Conservation (phyloP, 2,797 vertebrate species). For the Paedocypris micromegethes region DNA sequence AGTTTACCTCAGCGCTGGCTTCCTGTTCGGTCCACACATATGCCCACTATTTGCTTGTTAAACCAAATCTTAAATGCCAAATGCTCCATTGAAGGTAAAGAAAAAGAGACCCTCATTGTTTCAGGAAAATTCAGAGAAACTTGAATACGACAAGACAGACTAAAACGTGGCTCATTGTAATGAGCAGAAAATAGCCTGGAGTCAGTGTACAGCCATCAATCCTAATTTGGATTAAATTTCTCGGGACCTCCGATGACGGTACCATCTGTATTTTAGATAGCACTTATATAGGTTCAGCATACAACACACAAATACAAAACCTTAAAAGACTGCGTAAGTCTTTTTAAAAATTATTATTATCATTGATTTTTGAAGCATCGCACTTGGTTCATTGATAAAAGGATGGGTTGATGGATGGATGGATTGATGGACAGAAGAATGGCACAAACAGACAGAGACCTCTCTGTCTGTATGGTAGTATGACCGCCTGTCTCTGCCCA, state of each 20-base stretch:
- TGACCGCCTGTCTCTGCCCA: too few relatives aligned
- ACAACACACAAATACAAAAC: not conserved
- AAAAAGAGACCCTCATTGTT: constrained; percentile 16
- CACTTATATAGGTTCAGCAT: not conserved
- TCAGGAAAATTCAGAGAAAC: constrained; percentile 14
- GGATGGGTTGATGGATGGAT: too few relatives aligned
- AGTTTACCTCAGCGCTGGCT: constrained; percentile 52
- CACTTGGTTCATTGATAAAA: too few relatives aligned
- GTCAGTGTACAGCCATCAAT: constrained; percentile 29
- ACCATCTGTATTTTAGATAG: constrained; percentile 37
- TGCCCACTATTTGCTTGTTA: constrained; percentile 5
- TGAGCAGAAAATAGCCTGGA: constrained; percentile 17
- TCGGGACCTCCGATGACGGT: constrained; percentile 48
- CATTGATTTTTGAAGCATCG: too few relatives aligned
- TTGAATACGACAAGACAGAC: constrained; percentile 19
- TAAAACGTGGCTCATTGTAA: constrained; percentile 19
- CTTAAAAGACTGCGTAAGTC: too few relatives aligned
- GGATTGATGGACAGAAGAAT: too few relatives aligned
- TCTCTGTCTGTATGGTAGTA: too few relatives aligned
- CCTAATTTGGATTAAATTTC: constrained; percentile 38
- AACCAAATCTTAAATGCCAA: constrained; percentile 31
- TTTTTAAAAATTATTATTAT: too few relatives aligned
- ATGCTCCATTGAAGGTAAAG: constrained; percentile 1
- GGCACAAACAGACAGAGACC: too few relatives aligned
- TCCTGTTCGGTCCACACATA: too few relatives aligned